These are phyloP conservation scores for Lagocephalus sceleratus DNA, from an alignment of 2,797 vertebrate species.

Conservation along the genomic window DNA sequence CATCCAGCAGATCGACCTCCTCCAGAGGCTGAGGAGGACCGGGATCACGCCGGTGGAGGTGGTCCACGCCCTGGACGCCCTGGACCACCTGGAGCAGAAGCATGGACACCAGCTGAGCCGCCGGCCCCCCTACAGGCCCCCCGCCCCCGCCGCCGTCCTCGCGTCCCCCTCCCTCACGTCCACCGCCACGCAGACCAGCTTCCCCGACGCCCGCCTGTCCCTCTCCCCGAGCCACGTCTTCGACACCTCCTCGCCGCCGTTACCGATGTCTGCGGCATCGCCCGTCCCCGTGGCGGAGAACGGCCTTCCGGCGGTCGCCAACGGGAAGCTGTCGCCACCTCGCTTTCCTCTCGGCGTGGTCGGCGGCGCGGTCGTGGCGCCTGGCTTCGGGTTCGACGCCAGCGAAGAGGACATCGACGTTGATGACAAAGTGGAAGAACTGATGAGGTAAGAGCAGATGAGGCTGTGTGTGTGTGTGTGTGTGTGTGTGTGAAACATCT, in stretches of 20 bases:
- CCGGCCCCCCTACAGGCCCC: constrained; percentile 74
- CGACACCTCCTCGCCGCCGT: constrained; percentile 81
- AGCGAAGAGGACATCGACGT: constrained; percentile 93
- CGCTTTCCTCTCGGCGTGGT: constrained; percentile 85
- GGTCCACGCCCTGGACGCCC: constrained; percentile 92
- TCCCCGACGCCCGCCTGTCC: constrained; percentile 82
- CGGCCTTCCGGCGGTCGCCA: constrained; percentile 81
- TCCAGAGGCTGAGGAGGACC: constrained; percentile 91
- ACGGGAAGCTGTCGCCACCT: constrained; percentile 92
- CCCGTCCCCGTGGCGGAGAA: constrained; percentile 81
- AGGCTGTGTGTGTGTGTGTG: too few relatives aligned
- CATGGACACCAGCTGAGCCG: constrained; percentile 88
- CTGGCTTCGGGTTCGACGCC: constrained; percentile 87
- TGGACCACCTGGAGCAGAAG: constrained; percentile 92
- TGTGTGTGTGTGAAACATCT: too few relatives aligned
- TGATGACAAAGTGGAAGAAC: constrained; percentile 96
- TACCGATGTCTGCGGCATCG: constrained; percentile 72
- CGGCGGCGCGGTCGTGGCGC: constrained; percentile 50
- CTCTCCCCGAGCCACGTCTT: constrained; percentile 89
- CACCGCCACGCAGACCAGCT: constrained; percentile 88
- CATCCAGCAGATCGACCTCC: constrained; percentile 99
- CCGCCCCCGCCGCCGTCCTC: constrained; percentile 41
- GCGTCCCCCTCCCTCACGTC: constrained; percentile 83
- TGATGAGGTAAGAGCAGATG: constrained; percentile 85
- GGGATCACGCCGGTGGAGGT: constrained; percentile 95